Percentiles rank a stretch among this genome's conserved stretches.
Evolutionary conservation across 2,888 invertebrate species (phyloP).

Genomic region (Phania funesta): DNA sequence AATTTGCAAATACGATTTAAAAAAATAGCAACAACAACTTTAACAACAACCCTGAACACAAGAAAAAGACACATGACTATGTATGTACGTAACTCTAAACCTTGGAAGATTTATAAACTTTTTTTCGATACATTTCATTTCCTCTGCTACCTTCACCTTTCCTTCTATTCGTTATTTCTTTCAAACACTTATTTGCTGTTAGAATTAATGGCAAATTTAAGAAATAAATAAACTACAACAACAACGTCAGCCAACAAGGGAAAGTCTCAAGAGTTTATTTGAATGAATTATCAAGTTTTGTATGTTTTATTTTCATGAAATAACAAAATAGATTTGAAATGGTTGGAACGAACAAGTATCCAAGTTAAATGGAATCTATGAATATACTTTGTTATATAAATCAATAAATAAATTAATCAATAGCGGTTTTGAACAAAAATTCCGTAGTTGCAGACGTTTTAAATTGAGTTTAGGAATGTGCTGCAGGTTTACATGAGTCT

Average conservation of each 20-base stretch:
- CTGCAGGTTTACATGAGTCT: too few relatives aligned
- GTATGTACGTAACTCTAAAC: background rate
- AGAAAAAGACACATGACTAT: conserved; percentile 19
- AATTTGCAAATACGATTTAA: conserved; percentile 65
- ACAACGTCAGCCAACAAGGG: background rate
- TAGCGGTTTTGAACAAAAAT: too few relatives aligned
- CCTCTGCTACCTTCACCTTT: conserved; percentile 7
- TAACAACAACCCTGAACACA: background rate
- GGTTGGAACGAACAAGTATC: background rate
- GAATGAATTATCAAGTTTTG: conserved; percentile 35
- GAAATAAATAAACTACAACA: conserved; percentile 52
- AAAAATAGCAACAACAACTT: conserved; percentile 44
- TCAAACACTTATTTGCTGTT: conserved; percentile 57
- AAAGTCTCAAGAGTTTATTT: conserved; percentile 48
- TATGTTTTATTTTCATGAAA: conserved; percentile 7
- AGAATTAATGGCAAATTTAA: conserved; percentile 63
- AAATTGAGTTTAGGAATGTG: too few relatives aligned
- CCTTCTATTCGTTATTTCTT: conserved; percentile 6
- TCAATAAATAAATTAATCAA: conserved; percentile 46
- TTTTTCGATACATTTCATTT: conserved; percentile 37
- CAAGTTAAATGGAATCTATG: conserved; percentile 1
- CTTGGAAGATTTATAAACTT: conserved; percentile 43
- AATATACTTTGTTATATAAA: conserved; percentile 44
- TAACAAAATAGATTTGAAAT: conserved; percentile 10
- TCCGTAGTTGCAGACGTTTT: too few relatives aligned